Evolutionary conservation across 2,888 invertebrate species (phyloP), one percentile per base, ranked within the genome.

Genomic region (Coenonympha arcania): DNA sequence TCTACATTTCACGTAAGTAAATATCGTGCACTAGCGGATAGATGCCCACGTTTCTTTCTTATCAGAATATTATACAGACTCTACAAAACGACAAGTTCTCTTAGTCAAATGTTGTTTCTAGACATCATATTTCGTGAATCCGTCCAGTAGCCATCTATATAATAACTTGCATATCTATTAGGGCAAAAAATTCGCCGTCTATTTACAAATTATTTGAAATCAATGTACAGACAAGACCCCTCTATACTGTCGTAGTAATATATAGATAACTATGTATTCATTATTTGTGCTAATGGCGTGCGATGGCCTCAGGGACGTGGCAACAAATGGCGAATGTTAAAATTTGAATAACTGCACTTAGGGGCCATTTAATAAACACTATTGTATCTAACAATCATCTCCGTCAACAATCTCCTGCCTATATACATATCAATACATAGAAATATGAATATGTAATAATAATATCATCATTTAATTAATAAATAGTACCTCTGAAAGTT

Each of bases 401-500:
- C 59, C 22, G 3, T 24, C 71, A 76, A 78, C 75, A 76, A 70
- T 62, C 68, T 69, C 73, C 70, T 76, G 72, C 70, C 74, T 86
- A 83, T 83, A 73, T 80, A 82, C 76, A 82, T 69, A 68, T 82
- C 73, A 83, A 84, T 87, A 88, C 81, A 87, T 86, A 88, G 80
- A 88, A 88, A 88, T 88, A 89, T 55, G 52, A 52, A 52, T 89
- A 88, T n/a, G 84, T 79, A 86, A 83, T 78, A 87, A 86, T 65
- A 86, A 83, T 78, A 87, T 86, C 65, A 75, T 83, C 84, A 88
- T 72, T 73, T 71, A 63, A 87, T 88, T 86, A 87, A 88, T 89
- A 88, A 88, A 87, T 89, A 89, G 85, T 88, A 77, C 80, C 85
- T 87, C 86, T 87, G 82, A 83, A 87, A 86, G 87, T 88, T 88